phyloP scores from a whole-genome alignment of 1,140 invertebrate species.

The Drosophila sp. region DNA sequence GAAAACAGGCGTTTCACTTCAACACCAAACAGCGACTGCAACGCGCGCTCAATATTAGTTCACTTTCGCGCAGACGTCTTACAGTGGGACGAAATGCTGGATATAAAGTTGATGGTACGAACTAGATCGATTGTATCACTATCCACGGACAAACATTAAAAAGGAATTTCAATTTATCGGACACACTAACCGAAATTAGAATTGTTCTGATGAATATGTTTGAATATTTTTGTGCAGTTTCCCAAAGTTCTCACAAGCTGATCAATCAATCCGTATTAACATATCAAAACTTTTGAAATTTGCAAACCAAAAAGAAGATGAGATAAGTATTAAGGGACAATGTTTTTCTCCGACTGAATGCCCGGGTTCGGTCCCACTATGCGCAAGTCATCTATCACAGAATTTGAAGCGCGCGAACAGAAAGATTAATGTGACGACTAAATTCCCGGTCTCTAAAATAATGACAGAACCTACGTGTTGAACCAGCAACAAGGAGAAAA shows the following conservation, averaged over 20 bases:
- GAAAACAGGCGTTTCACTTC: neutral
- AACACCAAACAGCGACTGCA: conserved; percentile 2
- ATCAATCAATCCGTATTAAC: too few species aligned
- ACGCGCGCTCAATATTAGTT: conserved; percentile 1
- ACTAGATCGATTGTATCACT: neutral
- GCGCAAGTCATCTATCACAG: neutral
- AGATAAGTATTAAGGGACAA: too few species aligned
- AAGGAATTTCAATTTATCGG: neutral
- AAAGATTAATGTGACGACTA: conserved; percentile 4
- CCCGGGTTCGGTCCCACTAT: neutral
- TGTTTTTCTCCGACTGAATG: neutral
- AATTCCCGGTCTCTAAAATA: neutral
- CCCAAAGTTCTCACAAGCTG: too few species aligned
- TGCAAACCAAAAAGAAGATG: too few species aligned
- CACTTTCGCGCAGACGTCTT: conserved; percentile 12
- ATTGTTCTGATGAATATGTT: too few species aligned
- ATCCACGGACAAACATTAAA: neutral
- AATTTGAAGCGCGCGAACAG: neutral
- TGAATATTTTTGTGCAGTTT: too few species aligned
- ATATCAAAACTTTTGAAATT: too few species aligned
- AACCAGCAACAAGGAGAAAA: neutral
- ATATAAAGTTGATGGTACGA: neutral
- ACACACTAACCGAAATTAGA: too few species aligned
- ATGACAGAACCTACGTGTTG: neutral
- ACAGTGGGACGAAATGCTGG: neutral